These are phyloP conservation scores for Hippoglossus hippoglossus DNA, from an alignment of 2,797 vertebrate species.

Conservation along the genomic window DNA sequence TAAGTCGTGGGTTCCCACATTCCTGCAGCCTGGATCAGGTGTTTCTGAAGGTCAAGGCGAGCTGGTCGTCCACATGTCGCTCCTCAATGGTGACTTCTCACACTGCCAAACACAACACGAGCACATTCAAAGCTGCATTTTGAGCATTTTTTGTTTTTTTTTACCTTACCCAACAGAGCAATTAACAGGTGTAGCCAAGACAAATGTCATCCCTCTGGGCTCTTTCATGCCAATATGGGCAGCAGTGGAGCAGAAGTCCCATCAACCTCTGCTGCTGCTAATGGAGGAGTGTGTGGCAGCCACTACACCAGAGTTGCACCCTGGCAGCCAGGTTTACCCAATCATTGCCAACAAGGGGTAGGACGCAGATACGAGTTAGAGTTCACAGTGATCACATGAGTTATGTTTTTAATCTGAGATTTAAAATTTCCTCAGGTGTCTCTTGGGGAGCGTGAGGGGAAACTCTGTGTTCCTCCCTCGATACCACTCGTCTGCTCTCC, in stretches of 20 bases:
- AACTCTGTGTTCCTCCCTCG: slow-evolving; percentile 80
- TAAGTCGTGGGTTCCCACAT: slow-evolving; percentile 50
- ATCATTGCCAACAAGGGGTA: slow-evolving; percentile 86
- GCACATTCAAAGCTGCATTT: accelerated
- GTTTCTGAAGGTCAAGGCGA: slow-evolving; percentile 56
- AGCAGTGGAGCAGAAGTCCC: slow-evolving; percentile 78
- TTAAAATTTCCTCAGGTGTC: slow-evolving; percentile 72
- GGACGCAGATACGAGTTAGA: neutral
- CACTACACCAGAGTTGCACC: slow-evolving; percentile 26
- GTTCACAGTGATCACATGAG: accelerated
- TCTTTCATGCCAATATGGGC: slow-evolving; percentile 84
- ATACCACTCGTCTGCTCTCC: slow-evolving; percentile 73
- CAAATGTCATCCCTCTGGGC: slow-evolving; percentile 73
- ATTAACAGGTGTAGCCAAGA: slow-evolving; percentile 53
- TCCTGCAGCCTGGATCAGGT: slow-evolving; percentile 60
- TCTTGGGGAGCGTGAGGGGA: slow-evolving; percentile 74
- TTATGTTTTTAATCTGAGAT: neutral
- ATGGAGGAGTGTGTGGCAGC: slow-evolving; percentile 86
- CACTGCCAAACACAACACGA: accelerated
- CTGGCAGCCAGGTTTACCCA: slow-evolving; percentile 65
- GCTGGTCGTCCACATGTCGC: slow-evolving; percentile 77
- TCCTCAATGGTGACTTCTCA: slow-evolving; percentile 75
- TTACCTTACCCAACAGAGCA: slow-evolving; percentile 70
- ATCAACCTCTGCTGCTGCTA: slow-evolving; percentile 80
- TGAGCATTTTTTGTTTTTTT: neutral